These are phyloP conservation scores for Clupea harengus DNA, from an alignment of 2,113 vertebrate genomes.

Conservation along the genomic window DNA sequence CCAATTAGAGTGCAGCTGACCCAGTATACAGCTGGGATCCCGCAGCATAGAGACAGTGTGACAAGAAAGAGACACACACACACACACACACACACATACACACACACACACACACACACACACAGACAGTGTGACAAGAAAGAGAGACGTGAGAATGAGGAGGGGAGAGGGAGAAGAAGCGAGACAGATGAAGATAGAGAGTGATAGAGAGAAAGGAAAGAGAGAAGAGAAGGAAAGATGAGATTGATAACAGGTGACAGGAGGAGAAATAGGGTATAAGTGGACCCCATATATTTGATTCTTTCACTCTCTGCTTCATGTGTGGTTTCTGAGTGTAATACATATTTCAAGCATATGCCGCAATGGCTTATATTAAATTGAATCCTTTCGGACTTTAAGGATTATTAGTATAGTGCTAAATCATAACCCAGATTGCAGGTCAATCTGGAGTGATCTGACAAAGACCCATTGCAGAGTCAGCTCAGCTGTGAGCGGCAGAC, in stretches of 20 bases:
- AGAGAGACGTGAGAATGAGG: not conserved
- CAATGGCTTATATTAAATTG: not conserved
- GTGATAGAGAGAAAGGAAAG: not conserved
- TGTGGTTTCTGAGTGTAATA: not conserved
- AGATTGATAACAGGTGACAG: not conserved
- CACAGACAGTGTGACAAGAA: not conserved
- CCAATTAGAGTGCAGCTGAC: slow-evolving; percentile 29
- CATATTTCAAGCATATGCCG: not conserved
- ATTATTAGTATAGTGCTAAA: not conserved
- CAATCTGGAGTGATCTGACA: not conserved
- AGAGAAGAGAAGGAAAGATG: not conserved
- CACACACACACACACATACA: not conserved
- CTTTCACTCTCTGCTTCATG: not conserved
- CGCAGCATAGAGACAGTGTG: not conserved
- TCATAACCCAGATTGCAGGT: not conserved
- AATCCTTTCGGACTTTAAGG: not conserved
- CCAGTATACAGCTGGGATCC: not conserved
- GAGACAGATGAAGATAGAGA: not conserved
- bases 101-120: not conserved
- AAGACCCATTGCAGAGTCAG: not conserved
- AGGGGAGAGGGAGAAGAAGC: not conserved
- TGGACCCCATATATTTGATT: not conserved
- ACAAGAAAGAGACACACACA: not conserved
- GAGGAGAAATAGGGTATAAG: not conserved
- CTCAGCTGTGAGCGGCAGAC: not conserved